These are phyloP conservation scores for Etheostoma cragini DNA, from an alignment of 2,113 vertebrate species.

Conservation along the genomic window DNA sequence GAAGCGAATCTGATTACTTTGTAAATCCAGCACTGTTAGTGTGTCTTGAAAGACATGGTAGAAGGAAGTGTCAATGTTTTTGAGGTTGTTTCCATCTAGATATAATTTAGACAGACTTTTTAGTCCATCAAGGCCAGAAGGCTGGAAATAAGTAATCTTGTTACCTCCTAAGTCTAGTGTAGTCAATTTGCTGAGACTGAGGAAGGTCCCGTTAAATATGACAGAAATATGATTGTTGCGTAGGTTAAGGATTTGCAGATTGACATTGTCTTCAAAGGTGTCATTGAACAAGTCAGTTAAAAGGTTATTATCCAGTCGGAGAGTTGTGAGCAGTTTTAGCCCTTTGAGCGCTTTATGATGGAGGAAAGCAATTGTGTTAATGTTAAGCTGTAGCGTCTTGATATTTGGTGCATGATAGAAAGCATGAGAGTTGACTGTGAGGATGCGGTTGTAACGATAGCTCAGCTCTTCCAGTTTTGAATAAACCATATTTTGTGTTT, in stretches of 20 bases:
- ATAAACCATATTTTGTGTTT: accelerated
- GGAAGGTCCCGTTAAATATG: constrained; percentile 83
- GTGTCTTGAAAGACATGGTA: constrained; percentile 71
- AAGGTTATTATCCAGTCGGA: constrained; percentile 90
- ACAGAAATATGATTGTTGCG: constrained; percentile 87
- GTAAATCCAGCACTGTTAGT: constrained; percentile 82
- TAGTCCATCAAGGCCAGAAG: constrained; percentile 80
- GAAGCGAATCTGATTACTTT: constrained; percentile 73
- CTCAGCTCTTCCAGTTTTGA: constrained; percentile 71
- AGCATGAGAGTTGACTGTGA: constrained; percentile 49
- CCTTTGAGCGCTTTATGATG: constrained; percentile 73
- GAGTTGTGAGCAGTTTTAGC: constrained; percentile 71
- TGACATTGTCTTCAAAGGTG: constrained; percentile 81
- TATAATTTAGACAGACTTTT: constrained; percentile 81
- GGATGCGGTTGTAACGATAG: constrained; percentile 87
- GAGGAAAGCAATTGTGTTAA: constrained; percentile 85
- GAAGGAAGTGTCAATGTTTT: constrained; percentile 66
- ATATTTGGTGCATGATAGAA: constrained; percentile 80
- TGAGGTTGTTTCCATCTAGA: constrained; percentile 86
- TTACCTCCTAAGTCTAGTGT: constrained; percentile 88
- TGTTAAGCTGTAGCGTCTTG: constrained; percentile 79
- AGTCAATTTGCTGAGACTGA: constrained; percentile 68
- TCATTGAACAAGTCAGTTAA: constrained; percentile 80
- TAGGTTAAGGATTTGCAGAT: constrained; percentile 84
- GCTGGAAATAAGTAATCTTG: constrained; percentile 79